Evolutionary conservation across 1,140 invertebrate genomes (phyloP).

Genomic region (Plectrocnemia conspersa): DNA sequence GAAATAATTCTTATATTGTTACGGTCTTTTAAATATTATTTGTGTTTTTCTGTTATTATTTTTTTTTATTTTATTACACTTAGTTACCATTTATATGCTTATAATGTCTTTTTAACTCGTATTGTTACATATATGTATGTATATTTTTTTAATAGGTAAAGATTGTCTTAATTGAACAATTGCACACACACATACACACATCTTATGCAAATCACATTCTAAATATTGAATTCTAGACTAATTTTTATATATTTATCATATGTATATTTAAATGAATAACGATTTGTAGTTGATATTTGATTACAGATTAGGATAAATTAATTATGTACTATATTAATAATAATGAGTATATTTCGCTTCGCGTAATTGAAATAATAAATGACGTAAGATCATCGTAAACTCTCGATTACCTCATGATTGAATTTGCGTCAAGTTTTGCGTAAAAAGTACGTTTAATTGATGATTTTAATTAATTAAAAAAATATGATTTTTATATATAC

Average conservation of each 20-base stretch:
- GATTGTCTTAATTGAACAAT: slow-evolving; percentile 10
- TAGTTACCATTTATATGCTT: slow-evolving; percentile 16
- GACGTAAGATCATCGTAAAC: too few relatives aligned
- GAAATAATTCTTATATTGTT: neutral
- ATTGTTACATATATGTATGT: too few relatives aligned
- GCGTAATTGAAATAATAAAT: too few relatives aligned
- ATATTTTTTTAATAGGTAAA: neutral
- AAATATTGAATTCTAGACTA: slow-evolving; percentile 17
- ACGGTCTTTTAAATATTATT: neutral
- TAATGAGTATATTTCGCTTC: too few relatives aligned
- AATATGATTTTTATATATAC: too few relatives aligned
- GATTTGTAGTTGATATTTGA: slow-evolving; percentile 7
- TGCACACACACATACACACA: neutral
- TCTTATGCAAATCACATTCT: slow-evolving; percentile 19
- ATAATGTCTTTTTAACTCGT: too few relatives aligned
- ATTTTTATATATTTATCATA: slow-evolving; percentile 6
- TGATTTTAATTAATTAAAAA: too few relatives aligned
- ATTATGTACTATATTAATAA: too few relatives aligned
- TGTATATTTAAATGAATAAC: slow-evolving; percentile 2
- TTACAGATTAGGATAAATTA: too few relatives aligned
- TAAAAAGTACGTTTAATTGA: too few relatives aligned
- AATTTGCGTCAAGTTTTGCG: too few relatives aligned
- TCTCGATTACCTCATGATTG: too few relatives aligned
- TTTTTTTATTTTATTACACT: slow-evolving; percentile 11
- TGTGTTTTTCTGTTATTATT: neutral